phyloP scores from a whole-genome alignment of 2,888 invertebrate species.

The Formica aserva region DNA sequence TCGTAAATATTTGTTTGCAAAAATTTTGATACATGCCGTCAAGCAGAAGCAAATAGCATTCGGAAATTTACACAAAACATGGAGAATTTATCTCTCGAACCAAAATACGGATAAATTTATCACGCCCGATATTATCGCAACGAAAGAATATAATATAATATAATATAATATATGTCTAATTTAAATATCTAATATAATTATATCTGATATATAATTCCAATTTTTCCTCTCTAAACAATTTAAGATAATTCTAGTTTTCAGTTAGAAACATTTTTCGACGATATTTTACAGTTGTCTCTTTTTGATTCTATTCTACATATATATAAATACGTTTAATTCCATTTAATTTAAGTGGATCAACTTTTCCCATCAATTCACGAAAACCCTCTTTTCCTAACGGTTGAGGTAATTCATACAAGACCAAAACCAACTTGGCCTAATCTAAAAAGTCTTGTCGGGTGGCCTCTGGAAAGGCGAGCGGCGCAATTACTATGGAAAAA shows the following conservation, averaged over 20 bases:
- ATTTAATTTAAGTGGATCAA: slow-evolving; percentile 33
- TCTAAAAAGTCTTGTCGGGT: slow-evolving; percentile 37
- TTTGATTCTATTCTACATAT: background rate
- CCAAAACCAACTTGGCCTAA: slow-evolving; percentile 41
- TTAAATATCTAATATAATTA: background rate
- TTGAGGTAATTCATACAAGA: slow-evolving; percentile 42
- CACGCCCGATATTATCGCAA: background rate
- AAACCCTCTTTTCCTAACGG: slow-evolving; percentile 5
- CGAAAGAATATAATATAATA: background rate
- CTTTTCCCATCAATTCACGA: slow-evolving; percentile 32
- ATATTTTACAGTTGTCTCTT: background rate
- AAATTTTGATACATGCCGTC: slow-evolving; percentile 20
- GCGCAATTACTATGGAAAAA: slow-evolving; percentile 53
- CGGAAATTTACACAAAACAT: slow-evolving; percentile 1
- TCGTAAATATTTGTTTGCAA: slow-evolving; percentile 32
- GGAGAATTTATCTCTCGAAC: background rate
- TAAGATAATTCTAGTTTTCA: background rate
- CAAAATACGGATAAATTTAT: background rate
- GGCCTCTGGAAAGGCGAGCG: slow-evolving; percentile 6
- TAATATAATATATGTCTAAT: background rate
- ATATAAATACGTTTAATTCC: background rate
- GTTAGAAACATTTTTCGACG: background rate
- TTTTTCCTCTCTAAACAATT: background rate
- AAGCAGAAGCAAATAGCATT: slow-evolving; percentile 22
- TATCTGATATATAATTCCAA: background rate